Conservation (phyloP, 2,888 invertebrate species). For the Tipula helvola region DNA sequence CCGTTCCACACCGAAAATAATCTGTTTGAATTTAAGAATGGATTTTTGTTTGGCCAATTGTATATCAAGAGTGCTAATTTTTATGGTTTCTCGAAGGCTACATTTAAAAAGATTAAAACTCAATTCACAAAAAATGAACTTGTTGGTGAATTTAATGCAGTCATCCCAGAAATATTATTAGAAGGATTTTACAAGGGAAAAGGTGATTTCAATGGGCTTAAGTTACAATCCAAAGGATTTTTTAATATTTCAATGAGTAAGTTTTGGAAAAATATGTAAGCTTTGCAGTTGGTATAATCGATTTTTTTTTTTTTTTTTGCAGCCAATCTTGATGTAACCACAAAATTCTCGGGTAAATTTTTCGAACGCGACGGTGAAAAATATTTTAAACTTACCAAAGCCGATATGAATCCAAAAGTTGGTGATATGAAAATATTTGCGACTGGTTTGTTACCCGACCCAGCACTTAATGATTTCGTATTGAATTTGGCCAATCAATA, state of each 20-base stretch:
- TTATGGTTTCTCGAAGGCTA: slow-evolving; percentile 41
- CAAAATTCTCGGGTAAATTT: slow-evolving; percentile 44
- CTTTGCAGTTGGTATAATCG: not conserved
- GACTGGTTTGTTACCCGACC: slow-evolving; percentile 46
- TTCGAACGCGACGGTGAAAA: slow-evolving; percentile 41
- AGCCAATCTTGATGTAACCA: slow-evolving; percentile 45
- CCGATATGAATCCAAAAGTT: slow-evolving; percentile 49
- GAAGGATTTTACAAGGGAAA: slow-evolving; percentile 49
- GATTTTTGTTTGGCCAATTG: slow-evolving; percentile 26
- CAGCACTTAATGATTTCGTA: slow-evolving; percentile 49
- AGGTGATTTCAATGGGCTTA: slow-evolving; percentile 46
- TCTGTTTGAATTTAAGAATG: slow-evolving; percentile 26
- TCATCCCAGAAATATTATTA: slow-evolving; percentile 41
- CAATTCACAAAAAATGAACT: slow-evolving; percentile 43
- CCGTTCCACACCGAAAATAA: slow-evolving; percentile 28
- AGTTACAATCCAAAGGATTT: slow-evolving; percentile 45
- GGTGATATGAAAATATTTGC: slow-evolving; percentile 47
- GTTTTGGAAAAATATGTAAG: slow-evolving; percentile 19
- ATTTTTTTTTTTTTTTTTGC: slow-evolving; percentile 12
- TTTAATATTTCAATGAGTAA: slow-evolving; percentile 49
- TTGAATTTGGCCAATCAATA: slow-evolving; percentile 41
- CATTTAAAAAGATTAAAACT: slow-evolving; percentile 44
- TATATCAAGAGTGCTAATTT: slow-evolving; percentile 40
- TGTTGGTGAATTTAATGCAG: slow-evolving; percentile 44
- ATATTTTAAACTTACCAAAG: slow-evolving; percentile 44